Evolutionary conservation across 2,888 invertebrate species (phyloP), one percentile per base, ranked within the genome.

Genomic region (Acronicta aceris): DNA sequence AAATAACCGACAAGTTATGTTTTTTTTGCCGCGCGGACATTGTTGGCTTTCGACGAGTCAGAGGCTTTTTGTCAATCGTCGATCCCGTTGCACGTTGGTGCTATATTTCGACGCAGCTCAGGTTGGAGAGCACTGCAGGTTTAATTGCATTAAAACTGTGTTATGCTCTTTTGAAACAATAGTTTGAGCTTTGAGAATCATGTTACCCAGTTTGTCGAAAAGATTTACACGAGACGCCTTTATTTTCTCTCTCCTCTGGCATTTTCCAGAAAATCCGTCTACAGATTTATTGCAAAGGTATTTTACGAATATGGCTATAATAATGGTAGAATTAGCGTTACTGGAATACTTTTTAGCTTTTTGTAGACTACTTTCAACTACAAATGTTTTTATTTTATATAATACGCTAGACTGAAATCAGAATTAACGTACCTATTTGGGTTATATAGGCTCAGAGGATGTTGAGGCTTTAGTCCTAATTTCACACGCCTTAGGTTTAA

Each of bases 31-130:
- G 59, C 58, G 51, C 71, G 65, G 56, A 52, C 65, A 46, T 57
- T 59, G 59, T 59, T 49, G 56, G 65, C 61, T 65, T 67, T 74
- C 47, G 62, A 38, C 41, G 66, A 52, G 41, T 54, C 48, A 45
- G 36, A 61, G 71, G 69, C 76, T 80, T 85, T 85, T 84, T 85
- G 81, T 84, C 78, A 77, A 78, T 78, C 60, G 73, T 21, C 16
- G 47, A 66, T 79, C 57, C 73, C 71, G 76, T 81, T 79, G 74
- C 57, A 72, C 71, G 76, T 81, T 79, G 74, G 65, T 70, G 64
- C 48, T 55, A 51, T 74, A 67, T 74, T 65, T 62, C 33, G 48
- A 42, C 56, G 59, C 53, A 71, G 47, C 61, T 59, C 50, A 67
- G 47, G 64, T 58, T 67, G 41, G 42, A 41, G 36, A 12, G 58